Evolutionary conservation across 2,113 vertebrate genomes (phyloP).

Genomic region (Hypanus sabinus): DNA sequence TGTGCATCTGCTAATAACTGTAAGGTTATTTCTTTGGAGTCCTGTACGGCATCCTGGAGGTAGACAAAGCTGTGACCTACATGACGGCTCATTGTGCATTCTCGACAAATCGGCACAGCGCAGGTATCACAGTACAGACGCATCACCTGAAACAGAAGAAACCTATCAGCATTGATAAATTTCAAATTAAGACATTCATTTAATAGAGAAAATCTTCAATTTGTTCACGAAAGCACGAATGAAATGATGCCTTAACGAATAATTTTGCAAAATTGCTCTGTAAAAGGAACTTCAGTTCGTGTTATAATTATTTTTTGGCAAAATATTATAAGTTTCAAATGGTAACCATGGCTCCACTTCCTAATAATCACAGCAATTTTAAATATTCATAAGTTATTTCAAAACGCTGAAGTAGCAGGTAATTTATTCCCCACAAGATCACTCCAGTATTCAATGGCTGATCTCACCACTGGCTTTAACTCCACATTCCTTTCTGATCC

Average conservation of each 20-base stretch:
- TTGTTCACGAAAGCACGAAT: background rate
- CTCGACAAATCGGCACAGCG: slow-evolving; percentile 88
- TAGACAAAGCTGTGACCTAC: slow-evolving; percentile 89
- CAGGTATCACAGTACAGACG: slow-evolving; percentile 95
- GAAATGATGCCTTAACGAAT: background rate
- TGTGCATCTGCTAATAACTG: slow-evolving; percentile 90
- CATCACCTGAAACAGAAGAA: slow-evolving; percentile 64
- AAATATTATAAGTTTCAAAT: background rate
- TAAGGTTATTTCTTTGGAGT: slow-evolving; percentile 85
- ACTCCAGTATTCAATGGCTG: too few relatives aligned
- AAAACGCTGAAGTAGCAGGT: too few relatives aligned
- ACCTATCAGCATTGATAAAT: background rate
- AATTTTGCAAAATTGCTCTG: background rate
- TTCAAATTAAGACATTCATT: background rate
- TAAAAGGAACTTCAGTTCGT: background rate
- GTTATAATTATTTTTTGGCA: background rate
- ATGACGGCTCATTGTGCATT: slow-evolving; percentile 86
- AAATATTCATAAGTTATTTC: background rate
- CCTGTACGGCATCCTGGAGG: slow-evolving; percentile 92
- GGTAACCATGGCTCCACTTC: background rate
- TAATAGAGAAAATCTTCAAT: background rate
- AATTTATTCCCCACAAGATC: too few relatives aligned
- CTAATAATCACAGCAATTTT: background rate
- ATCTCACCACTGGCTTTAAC: too few relatives aligned
- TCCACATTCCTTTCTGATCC: too few relatives aligned